phyloP scores from a whole-genome alignment of 2,797 vertebrate species.

The Spinibarbus caldwelli region DNA sequence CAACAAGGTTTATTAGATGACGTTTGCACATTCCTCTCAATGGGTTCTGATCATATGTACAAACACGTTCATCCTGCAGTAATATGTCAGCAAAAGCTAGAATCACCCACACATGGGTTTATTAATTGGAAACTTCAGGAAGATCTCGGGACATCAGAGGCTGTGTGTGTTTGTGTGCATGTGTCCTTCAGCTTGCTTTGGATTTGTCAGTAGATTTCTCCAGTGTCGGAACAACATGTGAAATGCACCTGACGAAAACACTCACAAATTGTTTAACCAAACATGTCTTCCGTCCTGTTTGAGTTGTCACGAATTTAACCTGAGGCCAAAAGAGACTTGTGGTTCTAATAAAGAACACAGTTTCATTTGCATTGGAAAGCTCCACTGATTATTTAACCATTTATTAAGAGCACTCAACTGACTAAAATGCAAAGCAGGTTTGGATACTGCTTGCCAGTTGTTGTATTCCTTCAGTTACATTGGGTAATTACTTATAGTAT shows the following conservation, averaged over 20 bases:
- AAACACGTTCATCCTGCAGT: not conserved
- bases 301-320: not conserved
- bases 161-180: slow-evolving; percentile 15
- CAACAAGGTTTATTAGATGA: too few species aligned
- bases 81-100: not conserved
- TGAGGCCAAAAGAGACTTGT: slow-evolving; percentile 1
- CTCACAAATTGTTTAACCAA: not conserved
- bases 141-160: not conserved
- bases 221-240: not conserved
- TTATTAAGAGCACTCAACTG: not conserved
- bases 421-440: slow-evolving; percentile 10
- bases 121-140: slow-evolving; percentile 57
- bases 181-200: not conserved
- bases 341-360: not conserved
- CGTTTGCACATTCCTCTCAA: not conserved
- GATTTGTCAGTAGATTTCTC: not conserved
- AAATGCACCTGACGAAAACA: not conserved
- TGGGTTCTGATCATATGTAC: not conserved
- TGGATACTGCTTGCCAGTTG: not conserved
- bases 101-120: slow-evolving; percentile 17
- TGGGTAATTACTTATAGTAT: too few species aligned
- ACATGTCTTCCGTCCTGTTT: not conserved
- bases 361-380: slow-evolving; percentile 12
- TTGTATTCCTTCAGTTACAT: not conserved
- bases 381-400: slow-evolving; percentile 7